phyloP scores from a whole-genome alignment of 2,888 invertebrate genomes.

The Coenonympha arcania region DNA sequence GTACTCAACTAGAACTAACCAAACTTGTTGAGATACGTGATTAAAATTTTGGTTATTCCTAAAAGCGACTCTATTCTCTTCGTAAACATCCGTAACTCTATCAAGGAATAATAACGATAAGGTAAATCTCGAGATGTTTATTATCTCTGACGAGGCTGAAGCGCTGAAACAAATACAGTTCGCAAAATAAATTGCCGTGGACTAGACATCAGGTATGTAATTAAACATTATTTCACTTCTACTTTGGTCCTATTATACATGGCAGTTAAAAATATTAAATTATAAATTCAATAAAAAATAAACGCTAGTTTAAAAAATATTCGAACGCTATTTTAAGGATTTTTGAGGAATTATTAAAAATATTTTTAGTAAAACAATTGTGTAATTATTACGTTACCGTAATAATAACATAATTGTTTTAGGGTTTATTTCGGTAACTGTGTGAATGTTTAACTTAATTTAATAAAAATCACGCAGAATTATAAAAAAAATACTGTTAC shows the following conservation, averaged over 20 bases:
- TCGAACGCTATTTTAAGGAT: background rate
- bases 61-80: background rate
- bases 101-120: conserved; percentile 36
- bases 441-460: too few relatives aligned
- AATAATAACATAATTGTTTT: too few relatives aligned
- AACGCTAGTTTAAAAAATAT: background rate
- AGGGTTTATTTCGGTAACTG: too few relatives aligned
- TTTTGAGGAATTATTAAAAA: too few relatives aligned
- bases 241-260: background rate
- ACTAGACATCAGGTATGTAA: conserved; percentile 44
- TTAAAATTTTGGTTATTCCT: background rate
- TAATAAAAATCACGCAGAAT: too few relatives aligned
- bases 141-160: conserved; percentile 45
- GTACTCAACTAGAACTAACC: too few relatives aligned
- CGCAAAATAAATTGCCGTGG: conserved; percentile 35
- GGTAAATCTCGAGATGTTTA: conserved; percentile 50
- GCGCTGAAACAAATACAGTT: conserved; percentile 33
- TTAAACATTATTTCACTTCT: background rate
- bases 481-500: too few relatives aligned
- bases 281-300: background rate
- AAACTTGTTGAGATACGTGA: background rate
- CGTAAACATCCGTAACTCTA: conserved; percentile 6
- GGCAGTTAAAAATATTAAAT: background rate
- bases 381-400: too few relatives aligned
- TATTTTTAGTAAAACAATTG: too few relatives aligned